Conservation (phyloP, 1,140 invertebrate genomes). For the Neodiprion lecontei region DNA sequence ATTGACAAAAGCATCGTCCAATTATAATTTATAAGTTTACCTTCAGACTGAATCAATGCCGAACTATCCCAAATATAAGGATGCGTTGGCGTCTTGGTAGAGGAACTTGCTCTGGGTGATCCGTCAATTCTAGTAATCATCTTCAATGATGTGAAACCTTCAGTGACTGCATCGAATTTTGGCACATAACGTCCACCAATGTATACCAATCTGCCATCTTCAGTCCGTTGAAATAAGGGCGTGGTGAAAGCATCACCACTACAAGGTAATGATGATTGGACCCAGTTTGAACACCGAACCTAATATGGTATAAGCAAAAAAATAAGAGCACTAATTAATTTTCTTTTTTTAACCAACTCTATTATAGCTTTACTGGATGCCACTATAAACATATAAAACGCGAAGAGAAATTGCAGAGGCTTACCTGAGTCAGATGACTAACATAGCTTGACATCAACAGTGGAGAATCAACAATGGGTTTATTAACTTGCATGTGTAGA, state of each 20-base stretch:
- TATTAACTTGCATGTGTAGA: slow-evolving; percentile 93
- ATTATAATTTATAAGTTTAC: slow-evolving; percentile 39
- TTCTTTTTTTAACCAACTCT: slow-evolving; percentile 27
- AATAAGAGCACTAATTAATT: slow-evolving; percentile 10
- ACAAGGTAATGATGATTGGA: slow-evolving; percentile 70
- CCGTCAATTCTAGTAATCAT: slow-evolving; percentile 67
- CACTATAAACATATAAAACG: too few relatives aligned
- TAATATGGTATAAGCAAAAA: slow-evolving; percentile 34
- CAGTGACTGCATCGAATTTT: slow-evolving; percentile 69
- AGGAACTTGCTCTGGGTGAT: slow-evolving; percentile 56
- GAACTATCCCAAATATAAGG: slow-evolving; percentile 69
- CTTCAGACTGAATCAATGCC: slow-evolving; percentile 60
- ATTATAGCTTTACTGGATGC: too few relatives aligned
- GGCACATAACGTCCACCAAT: slow-evolving; percentile 74
- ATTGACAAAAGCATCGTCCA: slow-evolving; percentile 6
- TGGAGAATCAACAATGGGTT: slow-evolving; percentile 92
- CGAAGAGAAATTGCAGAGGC: too few relatives aligned
- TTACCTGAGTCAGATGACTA: slow-evolving; percentile 88
- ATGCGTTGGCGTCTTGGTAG: slow-evolving; percentile 68
- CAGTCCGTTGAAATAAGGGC: slow-evolving; percentile 76
- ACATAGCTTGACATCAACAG: slow-evolving; percentile 94
- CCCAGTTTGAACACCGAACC: slow-evolving; percentile 75
- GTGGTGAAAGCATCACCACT: slow-evolving; percentile 77
- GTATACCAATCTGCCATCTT: slow-evolving; percentile 78
- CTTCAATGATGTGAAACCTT: slow-evolving; percentile 76